Evolutionary conservation across 2,888 invertebrate genomes (phyloP).

Genomic region (Nipponacmea schrenckii): DNA sequence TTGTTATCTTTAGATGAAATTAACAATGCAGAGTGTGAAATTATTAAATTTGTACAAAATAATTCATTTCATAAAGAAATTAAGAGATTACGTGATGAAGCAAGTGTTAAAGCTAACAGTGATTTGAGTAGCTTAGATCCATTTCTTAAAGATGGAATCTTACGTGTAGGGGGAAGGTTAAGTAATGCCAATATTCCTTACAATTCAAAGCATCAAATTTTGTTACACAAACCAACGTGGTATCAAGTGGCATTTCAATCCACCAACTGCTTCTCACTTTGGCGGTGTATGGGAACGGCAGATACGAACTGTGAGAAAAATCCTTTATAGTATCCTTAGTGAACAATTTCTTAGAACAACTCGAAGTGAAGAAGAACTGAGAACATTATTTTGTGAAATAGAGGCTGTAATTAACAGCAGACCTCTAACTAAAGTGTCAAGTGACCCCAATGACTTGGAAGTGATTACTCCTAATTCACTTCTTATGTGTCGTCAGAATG

Average conservation of each 20-base stretch:
- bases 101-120: neutral
- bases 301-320: slow-evolving; percentile 12
- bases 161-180: slow-evolving; percentile 33
- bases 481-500: slow-evolving; percentile 14
- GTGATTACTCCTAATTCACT: slow-evolving; percentile 31
- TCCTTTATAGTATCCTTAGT: slow-evolving; percentile 5
- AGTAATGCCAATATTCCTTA: slow-evolving; percentile 18
- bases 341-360: neutral
- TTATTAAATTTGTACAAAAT: slow-evolving; percentile 3
- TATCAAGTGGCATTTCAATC: slow-evolving; percentile 16
- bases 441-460: slow-evolving; percentile 23
- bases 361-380: slow-evolving; percentile 28
- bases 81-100: neutral
- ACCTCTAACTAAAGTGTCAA: slow-evolving; percentile 26
- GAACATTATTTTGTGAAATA: slow-evolving; percentile 33
- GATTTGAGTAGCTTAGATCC: slow-evolving; percentile 5
- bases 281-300: slow-evolving; percentile 22
- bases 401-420: slow-evolving; percentile 33
- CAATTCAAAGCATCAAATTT: slow-evolving; percentile 33
- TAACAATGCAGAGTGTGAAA: slow-evolving; percentile 5
- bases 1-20: neutral
- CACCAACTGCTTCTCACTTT: slow-evolving; percentile 17
- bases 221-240: slow-evolving; percentile 26
- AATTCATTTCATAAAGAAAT: neutral
- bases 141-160: slow-evolving; percentile 16